Conservation (phyloP, 2,797 vertebrate genomes). For the Macropodus opercularis region DNA sequence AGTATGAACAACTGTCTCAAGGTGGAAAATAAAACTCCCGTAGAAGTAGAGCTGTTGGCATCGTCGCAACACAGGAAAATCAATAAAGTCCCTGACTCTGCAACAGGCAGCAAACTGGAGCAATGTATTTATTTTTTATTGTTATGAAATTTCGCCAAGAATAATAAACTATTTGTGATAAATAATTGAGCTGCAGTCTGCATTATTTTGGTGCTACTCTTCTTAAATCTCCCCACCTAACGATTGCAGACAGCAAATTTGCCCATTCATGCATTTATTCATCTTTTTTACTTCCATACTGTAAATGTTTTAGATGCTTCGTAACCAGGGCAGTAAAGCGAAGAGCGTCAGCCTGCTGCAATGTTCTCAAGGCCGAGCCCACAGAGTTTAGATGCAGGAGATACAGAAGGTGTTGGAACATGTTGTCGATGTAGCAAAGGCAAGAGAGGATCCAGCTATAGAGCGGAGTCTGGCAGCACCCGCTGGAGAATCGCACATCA, state of each 20-base stretch:
- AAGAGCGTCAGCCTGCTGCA: slow-evolving; percentile 3
- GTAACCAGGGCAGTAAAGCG: background rate
- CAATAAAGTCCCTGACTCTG: no score
- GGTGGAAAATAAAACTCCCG: no score
- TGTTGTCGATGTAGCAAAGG: slow-evolving; percentile 18
- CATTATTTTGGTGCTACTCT: background rate
- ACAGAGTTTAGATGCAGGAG: slow-evolving; percentile 7
- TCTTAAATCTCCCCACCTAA: background rate
- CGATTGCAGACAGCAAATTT: background rate
- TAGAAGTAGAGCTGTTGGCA: no score
- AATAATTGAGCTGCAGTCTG: background rate
- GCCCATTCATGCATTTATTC: background rate
- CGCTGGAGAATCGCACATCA: slow-evolving; percentile 17
- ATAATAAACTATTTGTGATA: background rate
- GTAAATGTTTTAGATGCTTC: background rate
- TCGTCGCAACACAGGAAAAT: no score
- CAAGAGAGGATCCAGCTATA: slow-evolving; percentile 9
- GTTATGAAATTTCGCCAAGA: no score
- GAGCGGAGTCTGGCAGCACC: slow-evolving; percentile 4
- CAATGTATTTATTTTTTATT: no score
- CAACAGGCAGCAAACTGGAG: no score
- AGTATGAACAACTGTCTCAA: slow-evolving; percentile 2
- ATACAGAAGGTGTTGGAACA: slow-evolving; percentile 14
- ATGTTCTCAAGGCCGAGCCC: background rate
- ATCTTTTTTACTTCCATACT: background rate